These are phyloP conservation scores for Tenualosa ilisha DNA, from an alignment of 2,797 vertebrate genomes.

Conservation along the genomic window DNA sequence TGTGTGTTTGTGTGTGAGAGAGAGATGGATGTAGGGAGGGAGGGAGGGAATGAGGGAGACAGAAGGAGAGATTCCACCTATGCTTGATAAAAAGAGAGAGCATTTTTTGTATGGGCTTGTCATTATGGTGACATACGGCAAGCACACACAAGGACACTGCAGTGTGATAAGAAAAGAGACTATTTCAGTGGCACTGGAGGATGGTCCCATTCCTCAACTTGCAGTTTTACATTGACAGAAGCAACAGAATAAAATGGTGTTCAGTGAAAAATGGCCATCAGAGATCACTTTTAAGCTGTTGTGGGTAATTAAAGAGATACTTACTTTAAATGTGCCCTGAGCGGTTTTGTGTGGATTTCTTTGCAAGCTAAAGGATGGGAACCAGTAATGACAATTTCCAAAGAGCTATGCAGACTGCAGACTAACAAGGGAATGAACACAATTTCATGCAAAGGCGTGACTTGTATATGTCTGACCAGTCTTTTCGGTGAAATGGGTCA, in stretches of 20 bases:
- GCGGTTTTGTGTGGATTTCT: neutral
- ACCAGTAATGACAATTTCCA: no score
- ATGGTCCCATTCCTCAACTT: neutral
- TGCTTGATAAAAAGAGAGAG: constrained; percentile 54
- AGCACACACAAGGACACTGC: constrained; percentile 1
- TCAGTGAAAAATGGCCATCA: neutral
- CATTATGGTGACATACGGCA: constrained; percentile 36
- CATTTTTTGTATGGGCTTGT: constrained; percentile 46
- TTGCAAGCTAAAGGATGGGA: no score
- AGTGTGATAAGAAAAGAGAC: constrained; percentile 11
- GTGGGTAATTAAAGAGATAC: neutral
- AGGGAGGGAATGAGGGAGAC: neutral
- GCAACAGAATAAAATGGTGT: neutral
- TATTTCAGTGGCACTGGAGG: neutral
- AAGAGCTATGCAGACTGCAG: no score
- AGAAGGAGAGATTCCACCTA: constrained; percentile 29
- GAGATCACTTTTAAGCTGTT: neutral
- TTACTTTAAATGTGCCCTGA: neutral
- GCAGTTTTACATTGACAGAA: neutral
- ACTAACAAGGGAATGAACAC: no score
- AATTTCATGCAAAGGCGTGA: no score
- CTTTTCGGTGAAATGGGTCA: no score
- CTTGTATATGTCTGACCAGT: no score
- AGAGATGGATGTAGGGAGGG: constrained; percentile 2
- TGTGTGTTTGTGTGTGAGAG: neutral